Evolutionary conservation across 2,888 invertebrate species (phyloP), one percentile per base, ranked within the genome.

Genomic region (Lasioglossum villosulum): DNA sequence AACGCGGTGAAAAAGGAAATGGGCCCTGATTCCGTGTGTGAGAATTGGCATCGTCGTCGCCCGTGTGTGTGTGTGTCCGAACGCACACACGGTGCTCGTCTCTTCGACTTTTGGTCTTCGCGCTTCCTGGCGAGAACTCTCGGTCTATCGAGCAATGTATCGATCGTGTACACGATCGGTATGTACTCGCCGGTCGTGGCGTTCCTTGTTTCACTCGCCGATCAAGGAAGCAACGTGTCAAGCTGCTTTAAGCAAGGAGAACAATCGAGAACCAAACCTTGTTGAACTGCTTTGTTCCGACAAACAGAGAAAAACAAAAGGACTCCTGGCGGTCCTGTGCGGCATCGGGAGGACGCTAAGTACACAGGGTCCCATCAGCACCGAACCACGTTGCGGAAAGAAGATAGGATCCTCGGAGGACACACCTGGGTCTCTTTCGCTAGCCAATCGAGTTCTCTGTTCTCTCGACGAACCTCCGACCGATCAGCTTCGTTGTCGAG

Each of bases 1-100:
- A 90, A 92, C 86, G 85, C 84, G 88, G 85, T 88, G 86, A 90
- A 90, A 87, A 90, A 87, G 82, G 80, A 89, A 87, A 86, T 90
- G 88, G 86, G 84, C 79, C 82, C 84, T 76, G 71, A 48, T 74
- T 82, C 76, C 70, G 78, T 76, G 14, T 27, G 6, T 30, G 66
- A 66, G 83, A 82, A 78, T 48, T 56, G 59, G 74, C 59, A 63
- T 68, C 79, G 82, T 70, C 56, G 34, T 74, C 19, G 27, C 1
- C 12, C 59, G 12, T 23, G 27, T 27, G 59, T 14, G 12, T 10
- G 27, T 59, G 45, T 48, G 48, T 23, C 23, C 2, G 52, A 23
- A 52, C 8, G 52, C 52, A 23, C 48, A 48, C 52, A 52, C 52
- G 52, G 59, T 59, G 27, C 10, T 27, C 5, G 66, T 66, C 8